A percentile compares a stretch with the other conserved stretches of the same genome.
phyloP scores from a whole-genome alignment of 92 coral and sea anemone genomes.

The Micromussa lordhowensis region DNA sequence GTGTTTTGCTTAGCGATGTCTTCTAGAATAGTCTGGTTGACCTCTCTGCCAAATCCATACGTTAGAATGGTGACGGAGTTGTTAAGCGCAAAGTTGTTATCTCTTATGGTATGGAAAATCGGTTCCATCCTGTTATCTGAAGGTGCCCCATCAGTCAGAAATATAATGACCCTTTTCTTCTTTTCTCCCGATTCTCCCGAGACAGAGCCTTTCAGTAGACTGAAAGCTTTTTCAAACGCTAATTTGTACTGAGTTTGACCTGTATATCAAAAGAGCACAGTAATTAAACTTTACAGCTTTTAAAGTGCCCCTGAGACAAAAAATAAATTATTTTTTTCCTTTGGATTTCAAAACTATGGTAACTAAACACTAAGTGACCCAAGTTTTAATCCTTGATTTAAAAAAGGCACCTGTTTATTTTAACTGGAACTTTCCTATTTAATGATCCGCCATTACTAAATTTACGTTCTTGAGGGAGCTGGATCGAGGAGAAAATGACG shows the following conservation, averaged over 20 bases:
- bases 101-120: constrained; percentile 39
- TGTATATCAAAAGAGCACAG: constrained; percentile 3
- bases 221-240: constrained; percentile 55
- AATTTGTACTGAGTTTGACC: constrained; percentile 20
- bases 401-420: no score
- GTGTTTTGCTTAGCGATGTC: constrained; percentile 56
- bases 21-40: constrained; percentile 25
- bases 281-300: constrained; percentile 36
- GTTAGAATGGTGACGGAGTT: constrained; percentile 61
- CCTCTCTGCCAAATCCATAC: constrained; percentile 53
- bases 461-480: no score
- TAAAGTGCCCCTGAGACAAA: no score
- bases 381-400: no score
- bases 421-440: no score
- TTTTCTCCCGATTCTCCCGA: not conserved
- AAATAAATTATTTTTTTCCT: no score
- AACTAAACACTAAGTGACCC: no score
- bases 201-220: constrained; percentile 27
- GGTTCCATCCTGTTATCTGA: constrained; percentile 21
- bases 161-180: constrained; percentile 48
- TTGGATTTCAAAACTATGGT: no score
- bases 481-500: no score
- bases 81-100: constrained; percentile 39
- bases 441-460: no score
- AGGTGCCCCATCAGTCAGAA: constrained; percentile 70